Base-by-base conservation (phyloP, 2,888 invertebrate genomes). In the Peribatodes rhomboidaria region DNA sequence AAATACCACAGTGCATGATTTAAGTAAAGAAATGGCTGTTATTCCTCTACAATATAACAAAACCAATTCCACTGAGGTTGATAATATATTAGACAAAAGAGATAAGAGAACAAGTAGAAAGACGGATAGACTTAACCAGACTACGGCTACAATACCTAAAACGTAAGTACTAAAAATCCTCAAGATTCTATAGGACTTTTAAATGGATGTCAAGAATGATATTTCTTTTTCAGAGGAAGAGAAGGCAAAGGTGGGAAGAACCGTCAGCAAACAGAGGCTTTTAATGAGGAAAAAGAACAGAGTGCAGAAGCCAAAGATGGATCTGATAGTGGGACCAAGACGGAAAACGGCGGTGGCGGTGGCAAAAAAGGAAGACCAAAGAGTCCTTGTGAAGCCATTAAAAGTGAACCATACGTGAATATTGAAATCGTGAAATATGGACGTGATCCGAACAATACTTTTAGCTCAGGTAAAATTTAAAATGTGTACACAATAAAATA, bases 351-450 rank as follows among this genome's bases (percentile, higher is more conserved):
- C n/a, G 87, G 87, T 4, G 87, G 84, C 6, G 86, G 84, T 37
- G 88, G 88, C n/a, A 91, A 91, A 68, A 92, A 90, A 50, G 94
- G 93, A 8, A 79, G 94, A 42, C 92, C 92, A 0, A 94, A 95
- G 58, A 95, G 95, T 41, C 96, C 96, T 0, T 97, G 97, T 75
- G 96, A 96, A 70, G 90, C 95, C 0, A 89, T 96, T 35, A 93
- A 94, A 2, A 94, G 94, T 50, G 95, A 96, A 71, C 94, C 95
- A 0, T 95, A 94, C 72, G 94, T 96, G 22, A 95, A 95, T 70
- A 94, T 97, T 13, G 96, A 96, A 69, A 94, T 97, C 44, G 94
- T 97, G 1, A 95, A 96, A 72, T 94, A 94, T 61, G 96, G 97
- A 18, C 92, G 95, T 39, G 96, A 96, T 77, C 95, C 95, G 2